Percentiles rank a stretch among this genome's conserved stretches.
phyloP scores from a whole-genome alignment of 1,140 invertebrate genomes.

The Dendroctonus ponderosae region DNA sequence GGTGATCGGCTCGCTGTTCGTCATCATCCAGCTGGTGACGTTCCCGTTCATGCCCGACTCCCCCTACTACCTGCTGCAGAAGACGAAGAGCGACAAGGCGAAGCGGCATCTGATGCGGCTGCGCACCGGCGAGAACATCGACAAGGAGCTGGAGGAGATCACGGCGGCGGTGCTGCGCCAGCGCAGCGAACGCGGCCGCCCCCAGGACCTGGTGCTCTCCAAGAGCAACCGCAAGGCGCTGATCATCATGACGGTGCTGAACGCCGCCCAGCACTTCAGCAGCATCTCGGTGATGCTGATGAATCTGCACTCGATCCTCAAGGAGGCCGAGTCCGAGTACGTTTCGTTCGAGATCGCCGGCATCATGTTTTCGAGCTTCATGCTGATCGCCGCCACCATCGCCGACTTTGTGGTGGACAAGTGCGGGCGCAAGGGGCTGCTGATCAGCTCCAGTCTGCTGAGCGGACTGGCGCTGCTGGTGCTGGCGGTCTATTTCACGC shows the following conservation, averaged over 20 bases:
- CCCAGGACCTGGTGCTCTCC: conserved; percentile 41
- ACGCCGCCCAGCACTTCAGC: conserved; percentile 58
- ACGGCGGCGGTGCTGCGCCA: conserved; percentile 39
- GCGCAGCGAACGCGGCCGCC: conserved; percentile 41
- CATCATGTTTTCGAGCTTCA: conserved; percentile 45
- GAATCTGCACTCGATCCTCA: conserved; percentile 56
- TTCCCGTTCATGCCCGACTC: conserved; percentile 47
- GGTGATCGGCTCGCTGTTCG: conserved; percentile 40
- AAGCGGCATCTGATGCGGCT: conserved; percentile 55
- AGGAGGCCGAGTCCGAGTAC: conserved; percentile 42
- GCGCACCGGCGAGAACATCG: conserved; percentile 49
- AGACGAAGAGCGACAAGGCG: conserved; percentile 53
- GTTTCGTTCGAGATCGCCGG: conserved; percentile 40
- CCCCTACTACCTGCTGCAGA: conserved; percentile 43
- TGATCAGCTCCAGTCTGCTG: conserved; percentile 42
- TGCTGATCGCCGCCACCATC: conserved; percentile 42
- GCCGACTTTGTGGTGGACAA: conserved; percentile 43
- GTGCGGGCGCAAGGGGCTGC: conserved; percentile 44
- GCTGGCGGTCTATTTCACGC: conserved; percentile 45
- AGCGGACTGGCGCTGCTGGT: conserved; percentile 40
- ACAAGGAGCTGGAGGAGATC: conserved; percentile 54
- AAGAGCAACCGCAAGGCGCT: conserved; percentile 41
- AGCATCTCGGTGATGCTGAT: conserved; percentile 59
- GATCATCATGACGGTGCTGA: conserved; percentile 52
- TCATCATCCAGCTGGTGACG: conserved; percentile 35